Conservation (phyloP, 2,888 invertebrate genomes). For the Nymphalis urticae region DNA sequence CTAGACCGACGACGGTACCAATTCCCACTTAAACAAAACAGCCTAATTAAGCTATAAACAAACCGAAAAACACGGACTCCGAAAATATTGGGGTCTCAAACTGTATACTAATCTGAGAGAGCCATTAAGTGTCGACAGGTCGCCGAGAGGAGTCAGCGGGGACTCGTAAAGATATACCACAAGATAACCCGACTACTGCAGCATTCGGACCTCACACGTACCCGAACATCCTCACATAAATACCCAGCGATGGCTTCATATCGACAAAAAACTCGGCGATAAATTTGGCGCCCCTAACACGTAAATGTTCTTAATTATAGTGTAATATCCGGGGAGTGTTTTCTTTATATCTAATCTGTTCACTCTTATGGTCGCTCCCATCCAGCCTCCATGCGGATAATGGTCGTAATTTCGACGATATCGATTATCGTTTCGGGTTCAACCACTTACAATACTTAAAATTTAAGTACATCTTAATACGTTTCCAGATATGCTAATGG, state of each 20-base stretch:
- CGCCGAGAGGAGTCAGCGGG: slow-evolving; percentile 69
- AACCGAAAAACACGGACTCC: slow-evolving; percentile 76
- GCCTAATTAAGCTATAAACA: slow-evolving; percentile 82
- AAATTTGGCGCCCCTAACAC: slow-evolving; percentile 80
- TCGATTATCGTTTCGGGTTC: slow-evolving; percentile 54
- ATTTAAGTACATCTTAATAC: slow-evolving; percentile 47
- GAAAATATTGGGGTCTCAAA: slow-evolving; percentile 63
- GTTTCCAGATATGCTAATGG: slow-evolving; percentile 47
- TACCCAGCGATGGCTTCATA: slow-evolving; percentile 76
- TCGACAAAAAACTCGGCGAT: slow-evolving; percentile 79
- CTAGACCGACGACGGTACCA: slow-evolving; percentile 68
- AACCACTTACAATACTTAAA: slow-evolving; percentile 49
- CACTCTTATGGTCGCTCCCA: slow-evolving; percentile 65
- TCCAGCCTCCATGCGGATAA: slow-evolving; percentile 50
- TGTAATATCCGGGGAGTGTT: slow-evolving; percentile 72
- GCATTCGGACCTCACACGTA: slow-evolving; percentile 75
- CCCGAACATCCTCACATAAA: slow-evolving; percentile 70
- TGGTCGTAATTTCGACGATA: slow-evolving; percentile 59
- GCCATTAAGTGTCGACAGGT: slow-evolving; percentile 80
- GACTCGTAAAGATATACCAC: slow-evolving; percentile 79
- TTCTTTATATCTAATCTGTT: slow-evolving; percentile 73
- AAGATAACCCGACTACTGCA: slow-evolving; percentile 77
- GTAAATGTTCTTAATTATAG: slow-evolving; percentile 80
- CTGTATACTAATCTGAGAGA: slow-evolving; percentile 68
- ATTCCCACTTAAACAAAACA: slow-evolving; percentile 78